A percentile compares a stretch with the other conserved stretches of the same genome.
Conservation (phyloP, 2,888 invertebrate species). For the Brachyptera putata region DNA sequence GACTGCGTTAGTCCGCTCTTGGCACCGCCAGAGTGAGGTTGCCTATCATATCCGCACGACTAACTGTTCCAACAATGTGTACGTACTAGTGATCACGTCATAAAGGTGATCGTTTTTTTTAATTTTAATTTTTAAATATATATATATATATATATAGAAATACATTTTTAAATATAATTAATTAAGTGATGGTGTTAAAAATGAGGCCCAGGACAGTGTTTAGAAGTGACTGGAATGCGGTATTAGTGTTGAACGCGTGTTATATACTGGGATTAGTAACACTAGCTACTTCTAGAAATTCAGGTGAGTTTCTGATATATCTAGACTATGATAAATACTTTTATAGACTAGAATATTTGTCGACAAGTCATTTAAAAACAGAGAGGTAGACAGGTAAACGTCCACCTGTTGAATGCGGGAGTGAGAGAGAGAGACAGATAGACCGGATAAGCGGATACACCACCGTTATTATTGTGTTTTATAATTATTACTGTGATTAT, state of each 20-base stretch:
- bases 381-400: no score
- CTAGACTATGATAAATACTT: no score
- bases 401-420: no score
- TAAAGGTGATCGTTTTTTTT: neutral
- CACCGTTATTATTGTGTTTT: no score
- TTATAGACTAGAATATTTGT: no score
- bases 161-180: no score
- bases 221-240: neutral
- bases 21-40: neutral
- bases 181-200: neutral
- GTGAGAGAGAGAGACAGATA: no score
- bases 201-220: slow-evolving; percentile 1
- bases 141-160: no score
- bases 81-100: neutral
- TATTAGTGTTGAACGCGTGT: slow-evolving; percentile 2
- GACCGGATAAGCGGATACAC: no score
- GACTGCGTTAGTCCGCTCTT: neutral
- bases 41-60: neutral
- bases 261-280: slow-evolving; percentile 6
- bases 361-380: no score
- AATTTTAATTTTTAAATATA: neutral
- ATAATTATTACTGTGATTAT: no score
- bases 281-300: neutral
- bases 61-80: neutral
- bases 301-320: no score